phyloP scores from a whole-genome alignment of 2,888 invertebrate species.

The Pterobdella sp. region DNA sequence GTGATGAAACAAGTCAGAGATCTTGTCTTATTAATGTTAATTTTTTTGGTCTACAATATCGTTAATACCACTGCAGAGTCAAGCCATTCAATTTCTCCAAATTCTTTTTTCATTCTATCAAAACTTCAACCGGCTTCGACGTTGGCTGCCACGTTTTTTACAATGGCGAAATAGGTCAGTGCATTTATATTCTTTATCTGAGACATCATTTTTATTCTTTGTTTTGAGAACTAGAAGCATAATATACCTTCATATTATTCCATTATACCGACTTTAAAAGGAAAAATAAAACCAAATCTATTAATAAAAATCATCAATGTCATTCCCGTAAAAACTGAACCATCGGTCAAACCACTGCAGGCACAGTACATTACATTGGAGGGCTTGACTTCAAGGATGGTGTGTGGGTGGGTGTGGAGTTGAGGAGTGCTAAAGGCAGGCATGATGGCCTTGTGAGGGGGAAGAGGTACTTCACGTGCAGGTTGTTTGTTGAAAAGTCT shows the following conservation, averaged over 20 bases:
- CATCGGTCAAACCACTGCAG: slow-evolving; percentile 40
- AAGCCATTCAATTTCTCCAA: slow-evolving; percentile 7
- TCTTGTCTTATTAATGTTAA: too few species aligned
- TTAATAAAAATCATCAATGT: neutral
- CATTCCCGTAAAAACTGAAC: too few species aligned
- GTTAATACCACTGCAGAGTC: too few species aligned
- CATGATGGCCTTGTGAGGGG: slow-evolving; percentile 51
- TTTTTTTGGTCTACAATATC: too few species aligned
- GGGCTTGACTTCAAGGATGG: slow-evolving; percentile 54
- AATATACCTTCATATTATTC: too few species aligned
- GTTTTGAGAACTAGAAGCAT: too few species aligned
- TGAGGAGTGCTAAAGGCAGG: slow-evolving; percentile 50
- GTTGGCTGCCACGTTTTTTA: slow-evolving; percentile 53
- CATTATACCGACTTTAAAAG: too few species aligned
- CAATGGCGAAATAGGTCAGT: slow-evolving; percentile 51
- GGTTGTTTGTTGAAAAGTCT: too few species aligned
- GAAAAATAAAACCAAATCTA: neutral
- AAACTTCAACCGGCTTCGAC: slow-evolving; percentile 40
- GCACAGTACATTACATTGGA: slow-evolving; percentile 52
- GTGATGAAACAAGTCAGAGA: too few species aligned
- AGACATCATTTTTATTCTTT: too few species aligned
- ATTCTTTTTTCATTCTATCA: neutral
- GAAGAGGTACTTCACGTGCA: slow-evolving; percentile 41
- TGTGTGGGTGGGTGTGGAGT: slow-evolving; percentile 54
- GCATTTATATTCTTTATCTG: neutral